phyloP scores from a whole-genome alignment of 92 coral and sea anemone genomes.

The Porites divaricata region DNA sequence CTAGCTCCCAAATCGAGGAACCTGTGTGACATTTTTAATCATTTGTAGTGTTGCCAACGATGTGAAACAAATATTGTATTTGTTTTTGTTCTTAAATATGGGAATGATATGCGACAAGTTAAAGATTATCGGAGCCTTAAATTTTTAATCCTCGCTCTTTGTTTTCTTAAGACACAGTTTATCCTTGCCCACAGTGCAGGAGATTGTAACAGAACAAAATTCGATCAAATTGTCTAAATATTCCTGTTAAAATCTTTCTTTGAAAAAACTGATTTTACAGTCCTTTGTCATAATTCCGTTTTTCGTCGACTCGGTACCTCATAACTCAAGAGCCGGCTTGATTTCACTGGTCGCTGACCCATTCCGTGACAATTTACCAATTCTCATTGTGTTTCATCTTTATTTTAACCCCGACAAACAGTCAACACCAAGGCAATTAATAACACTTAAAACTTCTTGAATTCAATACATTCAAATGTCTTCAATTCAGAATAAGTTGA shows the following conservation, averaged over 20 bases:
- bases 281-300: too few relatives aligned
- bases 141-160: background rate
- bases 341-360: background rate
- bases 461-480: too few relatives aligned
- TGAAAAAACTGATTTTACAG: too few relatives aligned
- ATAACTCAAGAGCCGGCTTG: too few relatives aligned
- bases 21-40: too few relatives aligned
- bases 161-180: background rate
- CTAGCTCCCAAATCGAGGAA: too few relatives aligned
- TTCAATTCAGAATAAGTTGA: too few relatives aligned
- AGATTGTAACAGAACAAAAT: background rate
- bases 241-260: too few relatives aligned
- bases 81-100: background rate
- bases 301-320: too few relatives aligned
- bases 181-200: background rate
- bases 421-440: background rate
- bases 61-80: constrained; percentile 7
- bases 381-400: background rate
- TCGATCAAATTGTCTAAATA: background rate
- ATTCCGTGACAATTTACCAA: background rate
- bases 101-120: background rate
- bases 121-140: background rate
- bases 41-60: too few relatives aligned
- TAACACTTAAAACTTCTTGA: too few relatives aligned
- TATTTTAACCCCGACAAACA: background rate